Percentiles rank a stretch among this genome's conserved stretches.
phyloP scores from a whole-genome alignment of 2,797 vertebrate species.

The Melopsittacus undulatus region DNA sequence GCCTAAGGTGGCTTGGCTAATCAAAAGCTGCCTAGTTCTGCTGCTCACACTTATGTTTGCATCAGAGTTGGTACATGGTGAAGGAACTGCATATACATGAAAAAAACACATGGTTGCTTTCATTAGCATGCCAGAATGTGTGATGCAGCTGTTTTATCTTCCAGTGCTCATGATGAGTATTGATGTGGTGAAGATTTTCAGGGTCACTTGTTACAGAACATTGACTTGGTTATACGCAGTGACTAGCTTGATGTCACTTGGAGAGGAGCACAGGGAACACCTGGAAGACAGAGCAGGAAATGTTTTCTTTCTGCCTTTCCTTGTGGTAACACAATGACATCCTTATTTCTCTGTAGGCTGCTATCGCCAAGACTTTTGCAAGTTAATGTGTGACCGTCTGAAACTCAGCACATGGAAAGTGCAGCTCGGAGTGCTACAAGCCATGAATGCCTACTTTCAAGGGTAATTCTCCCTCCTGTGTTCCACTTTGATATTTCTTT shows the following conservation, averaged over 20 bases:
- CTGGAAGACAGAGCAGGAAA: neutral
- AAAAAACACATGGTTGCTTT: neutral
- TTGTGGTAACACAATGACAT: neutral
- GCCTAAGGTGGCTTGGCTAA: neutral
- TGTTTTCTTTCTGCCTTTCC: neutral
- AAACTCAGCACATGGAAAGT: slow-evolving; percentile 96
- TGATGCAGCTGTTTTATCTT: neutral
- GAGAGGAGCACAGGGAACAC: neutral
- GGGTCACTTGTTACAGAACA: neutral
- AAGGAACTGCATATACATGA: neutral
- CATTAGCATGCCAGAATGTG: neutral
- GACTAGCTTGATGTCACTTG: neutral
- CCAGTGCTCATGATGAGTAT: neutral
- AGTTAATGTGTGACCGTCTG: slow-evolving; percentile 90
- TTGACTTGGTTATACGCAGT: neutral
- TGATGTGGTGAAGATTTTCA: neutral
- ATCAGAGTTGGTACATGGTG: neutral
- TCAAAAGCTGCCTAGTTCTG: neutral
- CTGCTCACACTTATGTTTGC: neutral
- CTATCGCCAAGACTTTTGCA: slow-evolving; percentile 89
- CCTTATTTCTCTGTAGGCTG: slow-evolving; percentile 73
- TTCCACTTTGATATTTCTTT: neutral
- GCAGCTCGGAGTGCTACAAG: slow-evolving; percentile 90
- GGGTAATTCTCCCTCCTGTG: slow-evolving; percentile 77
- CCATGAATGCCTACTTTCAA: slow-evolving; percentile 93